Evolutionary conservation across 2,113 vertebrate species (phyloP).

Genomic region (Callipepla squamata): DNA sequence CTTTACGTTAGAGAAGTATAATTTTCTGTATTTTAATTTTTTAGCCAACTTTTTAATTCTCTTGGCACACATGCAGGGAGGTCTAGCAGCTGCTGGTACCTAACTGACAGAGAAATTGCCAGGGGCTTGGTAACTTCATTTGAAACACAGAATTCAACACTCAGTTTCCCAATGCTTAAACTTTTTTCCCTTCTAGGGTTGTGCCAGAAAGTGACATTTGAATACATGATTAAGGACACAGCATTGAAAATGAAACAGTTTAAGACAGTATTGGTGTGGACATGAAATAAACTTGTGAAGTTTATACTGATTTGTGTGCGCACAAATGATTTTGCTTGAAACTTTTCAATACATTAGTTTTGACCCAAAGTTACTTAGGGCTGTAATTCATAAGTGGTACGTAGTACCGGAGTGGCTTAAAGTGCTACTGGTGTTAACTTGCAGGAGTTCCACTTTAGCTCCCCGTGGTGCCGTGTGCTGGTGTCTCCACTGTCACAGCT

Average conservation of each 20-base stretch:
- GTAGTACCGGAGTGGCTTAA: not conserved
- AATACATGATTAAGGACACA: not conserved
- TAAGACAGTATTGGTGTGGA: not conserved
- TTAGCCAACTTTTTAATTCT: not conserved
- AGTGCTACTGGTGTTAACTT: not conserved
- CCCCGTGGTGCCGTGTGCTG: not conserved
- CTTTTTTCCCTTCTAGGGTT: not conserved
- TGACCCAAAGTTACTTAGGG: not conserved
- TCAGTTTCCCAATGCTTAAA: not conserved
- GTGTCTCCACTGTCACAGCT: conserved; percentile 22
- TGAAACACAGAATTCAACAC: not conserved
- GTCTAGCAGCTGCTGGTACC: not conserved
- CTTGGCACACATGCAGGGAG: not conserved
- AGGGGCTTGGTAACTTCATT: not conserved
- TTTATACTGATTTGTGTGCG: not conserved
- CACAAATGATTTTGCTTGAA: not conserved
- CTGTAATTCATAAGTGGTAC: not conserved
- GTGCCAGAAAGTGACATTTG: not conserved
- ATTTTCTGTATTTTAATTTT: not conserved
- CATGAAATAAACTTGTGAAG: not conserved
- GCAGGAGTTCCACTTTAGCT: not conserved
- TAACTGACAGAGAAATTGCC: conserved; percentile 1
- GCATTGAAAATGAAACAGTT: not conserved
- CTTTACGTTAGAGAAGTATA: not conserved
- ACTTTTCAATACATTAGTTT: not conserved